A percentile compares a stretch with the other conserved stretches of the same genome.
Evolutionary conservation across 2,797 vertebrate species (phyloP).

Genomic region (Falco rusticolus): DNA sequence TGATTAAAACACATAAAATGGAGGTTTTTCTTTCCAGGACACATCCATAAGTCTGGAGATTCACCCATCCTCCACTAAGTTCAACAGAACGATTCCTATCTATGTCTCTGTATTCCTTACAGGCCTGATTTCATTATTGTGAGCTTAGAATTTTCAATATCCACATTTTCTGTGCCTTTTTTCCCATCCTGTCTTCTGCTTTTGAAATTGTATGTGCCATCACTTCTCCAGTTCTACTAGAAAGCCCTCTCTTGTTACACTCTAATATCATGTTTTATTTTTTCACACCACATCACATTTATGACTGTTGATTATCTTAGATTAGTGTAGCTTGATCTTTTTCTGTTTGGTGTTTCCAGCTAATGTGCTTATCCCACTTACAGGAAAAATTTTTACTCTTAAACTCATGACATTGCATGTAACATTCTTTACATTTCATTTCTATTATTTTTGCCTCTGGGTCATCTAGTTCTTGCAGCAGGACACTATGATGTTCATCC

Average conservation of each 20-base stretch:
- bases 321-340: neutral
- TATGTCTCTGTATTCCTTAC: neutral
- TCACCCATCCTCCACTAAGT: neutral
- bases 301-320: neutral
- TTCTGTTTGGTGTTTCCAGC: neutral
- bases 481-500: neutral
- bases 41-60: neutral
- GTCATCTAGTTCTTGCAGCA: neutral
- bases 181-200: neutral
- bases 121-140: neutral
- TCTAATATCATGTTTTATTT: neutral
- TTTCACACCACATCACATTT: neutral
- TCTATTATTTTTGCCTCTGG: neutral
- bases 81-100: neutral
- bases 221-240: neutral
- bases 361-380: neutral
- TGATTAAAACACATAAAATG: neutral
- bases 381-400: neutral
- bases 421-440: neutral
- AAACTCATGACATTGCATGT: neutral
- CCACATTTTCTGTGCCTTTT: neutral
- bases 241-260: neutral
- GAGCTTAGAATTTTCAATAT: neutral
- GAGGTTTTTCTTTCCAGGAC: neutral
- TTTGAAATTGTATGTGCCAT: neutral